A percentile compares a stretch with the other conserved stretches of the same genome.
These are phyloP conservation scores for Callinectes sapidus DNA, from an alignment of 2,888 invertebrate species.

Conservation along the genomic window DNA sequence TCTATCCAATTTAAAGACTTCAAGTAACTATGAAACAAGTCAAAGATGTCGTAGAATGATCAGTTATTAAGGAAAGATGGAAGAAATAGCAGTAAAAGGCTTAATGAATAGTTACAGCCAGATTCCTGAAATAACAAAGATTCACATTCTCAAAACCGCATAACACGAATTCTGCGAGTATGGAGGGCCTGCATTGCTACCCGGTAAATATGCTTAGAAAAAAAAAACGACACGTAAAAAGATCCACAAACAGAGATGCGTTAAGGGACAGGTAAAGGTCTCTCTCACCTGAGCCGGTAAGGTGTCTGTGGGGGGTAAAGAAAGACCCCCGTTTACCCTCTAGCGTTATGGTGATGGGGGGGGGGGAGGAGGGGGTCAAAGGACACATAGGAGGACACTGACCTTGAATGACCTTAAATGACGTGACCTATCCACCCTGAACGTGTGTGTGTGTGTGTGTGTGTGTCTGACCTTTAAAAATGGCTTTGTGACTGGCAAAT, in stretches of 20 bases:
- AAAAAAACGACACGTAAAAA: conserved; percentile 28
- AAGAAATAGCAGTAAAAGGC: no score
- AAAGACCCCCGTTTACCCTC: not conserved
- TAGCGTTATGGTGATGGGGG: not conserved
- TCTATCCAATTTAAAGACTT: no score
- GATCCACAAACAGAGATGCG: not conserved
- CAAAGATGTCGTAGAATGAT: no score
- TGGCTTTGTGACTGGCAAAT: not conserved
- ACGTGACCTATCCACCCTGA: not conserved
- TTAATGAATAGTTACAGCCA: not conserved
- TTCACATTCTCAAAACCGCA: not conserved
- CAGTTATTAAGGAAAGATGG: no score
- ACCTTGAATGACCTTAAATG: not conserved
- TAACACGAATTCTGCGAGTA: not conserved
- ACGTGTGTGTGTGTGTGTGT: not conserved
- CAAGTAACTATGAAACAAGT: no score
- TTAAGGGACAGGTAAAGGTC: not conserved
- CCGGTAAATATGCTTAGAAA: not conserved
- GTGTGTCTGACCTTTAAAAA: not conserved
- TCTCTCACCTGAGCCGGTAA: not conserved
- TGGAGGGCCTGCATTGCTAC: not conserved
- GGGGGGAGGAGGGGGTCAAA: not conserved
- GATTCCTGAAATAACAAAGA: not conserved
- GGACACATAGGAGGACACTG: not conserved
- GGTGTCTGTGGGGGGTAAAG: not conserved